Evolutionary conservation across 2,797 vertebrate genomes (phyloP).

Genomic region (Buphagus erythrorhynchus): DNA sequence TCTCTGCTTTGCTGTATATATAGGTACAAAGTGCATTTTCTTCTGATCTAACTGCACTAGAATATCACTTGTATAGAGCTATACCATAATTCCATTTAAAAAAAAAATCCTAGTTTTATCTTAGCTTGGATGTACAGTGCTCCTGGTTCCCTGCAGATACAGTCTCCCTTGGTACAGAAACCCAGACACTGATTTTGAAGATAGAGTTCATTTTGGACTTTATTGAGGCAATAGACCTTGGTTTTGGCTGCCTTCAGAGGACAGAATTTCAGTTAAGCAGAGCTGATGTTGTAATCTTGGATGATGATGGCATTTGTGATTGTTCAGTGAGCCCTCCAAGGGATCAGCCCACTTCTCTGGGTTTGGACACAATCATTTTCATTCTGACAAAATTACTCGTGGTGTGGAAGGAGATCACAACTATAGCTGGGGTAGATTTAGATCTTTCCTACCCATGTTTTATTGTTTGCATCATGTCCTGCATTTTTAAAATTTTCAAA

Average conservation of each 20-base stretch:
- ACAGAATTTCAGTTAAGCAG: slow-evolving; percentile 6
- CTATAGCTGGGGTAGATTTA: neutral
- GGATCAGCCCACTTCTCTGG: neutral
- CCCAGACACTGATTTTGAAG: neutral
- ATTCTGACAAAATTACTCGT: neutral
- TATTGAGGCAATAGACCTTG: neutral
- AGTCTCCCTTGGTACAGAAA: neutral
- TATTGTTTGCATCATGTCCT: neutral
- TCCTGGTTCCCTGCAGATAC: neutral
- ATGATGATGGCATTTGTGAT: slow-evolving; percentile 13
- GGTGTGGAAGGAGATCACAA: neutral
- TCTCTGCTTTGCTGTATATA: neutral
- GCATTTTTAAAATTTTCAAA: neutral
- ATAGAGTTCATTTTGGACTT: neutral
- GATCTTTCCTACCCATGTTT: neutral
- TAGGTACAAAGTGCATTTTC: neutral
- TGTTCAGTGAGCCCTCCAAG: neutral
- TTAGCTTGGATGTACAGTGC: neutral
- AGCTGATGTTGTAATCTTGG: neutral
- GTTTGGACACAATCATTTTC: neutral
- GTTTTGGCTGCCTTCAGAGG: slow-evolving; percentile 1
- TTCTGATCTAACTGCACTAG: neutral
- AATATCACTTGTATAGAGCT: neutral
- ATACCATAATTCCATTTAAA: neutral
- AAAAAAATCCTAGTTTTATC: neutral